These are phyloP conservation scores for Geotrypetes seraphini DNA, from an alignment of 2,797 vertebrate genomes.

Conservation along the genomic window DNA sequence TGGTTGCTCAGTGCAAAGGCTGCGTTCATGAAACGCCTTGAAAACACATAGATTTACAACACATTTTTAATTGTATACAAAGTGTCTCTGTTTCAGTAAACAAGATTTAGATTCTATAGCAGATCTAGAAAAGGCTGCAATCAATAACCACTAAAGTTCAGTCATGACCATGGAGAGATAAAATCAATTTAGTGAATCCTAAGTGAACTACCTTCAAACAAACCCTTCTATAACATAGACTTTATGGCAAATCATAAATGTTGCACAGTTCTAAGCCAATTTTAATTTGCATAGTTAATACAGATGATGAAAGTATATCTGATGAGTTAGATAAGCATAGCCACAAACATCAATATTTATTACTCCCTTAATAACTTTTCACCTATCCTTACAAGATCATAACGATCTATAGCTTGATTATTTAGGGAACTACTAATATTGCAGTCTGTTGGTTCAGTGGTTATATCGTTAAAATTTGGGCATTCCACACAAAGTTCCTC, in stretches of 20 bases:
- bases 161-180: slow-evolving; percentile 16
- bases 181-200: slow-evolving; percentile 19
- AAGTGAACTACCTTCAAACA: slow-evolving; percentile 14
- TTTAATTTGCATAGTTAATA: slow-evolving; percentile 37
- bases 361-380: slow-evolving; percentile 10
- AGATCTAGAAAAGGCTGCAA: slow-evolving; percentile 14
- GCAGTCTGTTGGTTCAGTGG: not conserved
- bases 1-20: too few relatives aligned
- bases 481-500: too few relatives aligned
- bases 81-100: slow-evolving; percentile 25
- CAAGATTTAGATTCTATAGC: slow-evolving; percentile 17
- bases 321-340: slow-evolving; percentile 23
- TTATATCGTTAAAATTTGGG: too few relatives aligned
- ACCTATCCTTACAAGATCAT: not conserved
- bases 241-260: slow-evolving; percentile 24
- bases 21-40: slow-evolving; percentile 37
- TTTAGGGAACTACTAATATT: slow-evolving; percentile 3
- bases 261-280: slow-evolving; percentile 19
- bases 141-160: not conserved
- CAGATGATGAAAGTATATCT: slow-evolving; percentile 19
- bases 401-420: slow-evolving; percentile 16
- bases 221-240: slow-evolving; percentile 21
- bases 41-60: slow-evolving; percentile 31
- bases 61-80: slow-evolving; percentile 32
- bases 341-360: slow-evolving; percentile 35